Percentiles rank a stretch among this genome's conserved stretches.
Conservation (phyloP, 2,113 vertebrate genomes). For the Cryptotis parvus region DNA sequence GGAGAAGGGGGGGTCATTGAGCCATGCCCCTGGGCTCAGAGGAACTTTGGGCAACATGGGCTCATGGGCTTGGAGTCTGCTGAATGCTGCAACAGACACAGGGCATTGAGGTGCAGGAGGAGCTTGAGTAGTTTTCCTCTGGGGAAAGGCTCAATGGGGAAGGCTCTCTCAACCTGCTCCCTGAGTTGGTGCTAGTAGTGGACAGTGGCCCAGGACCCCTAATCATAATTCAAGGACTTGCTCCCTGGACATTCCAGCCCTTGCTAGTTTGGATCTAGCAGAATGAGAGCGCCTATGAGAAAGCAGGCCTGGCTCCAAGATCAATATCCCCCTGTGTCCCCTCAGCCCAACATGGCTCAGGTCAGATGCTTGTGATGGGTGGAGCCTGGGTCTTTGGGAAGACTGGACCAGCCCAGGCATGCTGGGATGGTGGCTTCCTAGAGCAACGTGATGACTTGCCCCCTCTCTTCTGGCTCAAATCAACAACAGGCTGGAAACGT, state of each 20-base stretch:
- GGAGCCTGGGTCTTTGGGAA: too few species aligned
- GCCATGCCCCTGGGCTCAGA: too few species aligned
- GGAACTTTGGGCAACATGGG: too few species aligned
- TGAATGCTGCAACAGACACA: accelerated
- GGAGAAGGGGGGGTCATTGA: not conserved
- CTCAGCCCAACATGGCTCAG: not conserved
- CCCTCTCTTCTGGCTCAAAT: constrained; percentile 47
- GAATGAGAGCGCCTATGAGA: not conserved
- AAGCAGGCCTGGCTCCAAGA: not conserved
- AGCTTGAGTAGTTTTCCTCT: accelerated
- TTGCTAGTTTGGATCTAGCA: not conserved
- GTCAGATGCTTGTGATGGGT: not conserved
- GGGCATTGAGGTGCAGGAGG: too few species aligned
- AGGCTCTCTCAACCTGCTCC: not conserved
- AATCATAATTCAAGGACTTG: not conserved
- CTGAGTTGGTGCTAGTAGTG: not conserved
- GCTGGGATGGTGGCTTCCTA: not conserved
- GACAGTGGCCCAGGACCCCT: not conserved
- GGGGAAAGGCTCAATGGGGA: not conserved
- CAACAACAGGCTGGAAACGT: constrained; percentile 60
- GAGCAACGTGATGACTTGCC: not conserved
- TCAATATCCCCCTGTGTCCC: accelerated
- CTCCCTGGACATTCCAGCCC: not conserved
- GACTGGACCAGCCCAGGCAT: not conserved
- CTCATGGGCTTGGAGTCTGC: too few species aligned